Conservation (phyloP, 2,797 vertebrate species). For the Rhodeus uyekii region DNA sequence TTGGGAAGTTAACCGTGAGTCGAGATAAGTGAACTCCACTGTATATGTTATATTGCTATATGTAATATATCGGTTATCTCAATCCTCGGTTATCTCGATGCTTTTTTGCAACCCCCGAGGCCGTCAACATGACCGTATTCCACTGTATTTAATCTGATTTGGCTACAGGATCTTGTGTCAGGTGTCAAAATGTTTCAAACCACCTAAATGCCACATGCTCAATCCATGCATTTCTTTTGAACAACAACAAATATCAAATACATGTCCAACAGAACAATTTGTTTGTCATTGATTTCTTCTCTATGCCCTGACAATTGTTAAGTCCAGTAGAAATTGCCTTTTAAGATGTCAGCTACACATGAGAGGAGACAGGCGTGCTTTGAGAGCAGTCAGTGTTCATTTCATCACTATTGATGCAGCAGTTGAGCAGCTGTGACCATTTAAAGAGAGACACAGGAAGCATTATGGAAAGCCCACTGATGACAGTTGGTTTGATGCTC, state of each 20-base stretch:
- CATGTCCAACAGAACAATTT: conserved; percentile 59
- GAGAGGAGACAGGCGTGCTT: conserved; percentile 25
- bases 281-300: conserved; percentile 67
- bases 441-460: conserved; percentile 47
- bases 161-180: not conserved
- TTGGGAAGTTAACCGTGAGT: too few species aligned
- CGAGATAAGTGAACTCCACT: too few species aligned
- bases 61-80: too few species aligned
- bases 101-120: too few species aligned
- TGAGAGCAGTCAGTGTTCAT: conserved; percentile 39
- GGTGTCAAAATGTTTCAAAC: conserved; percentile 6
- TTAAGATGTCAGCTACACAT: conserved; percentile 53
- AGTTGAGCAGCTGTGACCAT: conserved; percentile 32
- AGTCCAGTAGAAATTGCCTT: conserved; percentile 74
- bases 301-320: conserved; percentile 52
- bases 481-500: conserved; percentile 78
- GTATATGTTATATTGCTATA: too few species aligned
- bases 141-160: too few species aligned
- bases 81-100: too few species aligned
- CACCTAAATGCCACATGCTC: not conserved
- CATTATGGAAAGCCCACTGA: conserved; percentile 74
- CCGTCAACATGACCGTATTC: too few species aligned
- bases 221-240: conserved; percentile 6
- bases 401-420: conserved; percentile 21
- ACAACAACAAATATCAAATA: conserved; percentile 25